Conservation (phyloP, 1,140 invertebrate species). For the Galendromus occidentalis region DNA sequence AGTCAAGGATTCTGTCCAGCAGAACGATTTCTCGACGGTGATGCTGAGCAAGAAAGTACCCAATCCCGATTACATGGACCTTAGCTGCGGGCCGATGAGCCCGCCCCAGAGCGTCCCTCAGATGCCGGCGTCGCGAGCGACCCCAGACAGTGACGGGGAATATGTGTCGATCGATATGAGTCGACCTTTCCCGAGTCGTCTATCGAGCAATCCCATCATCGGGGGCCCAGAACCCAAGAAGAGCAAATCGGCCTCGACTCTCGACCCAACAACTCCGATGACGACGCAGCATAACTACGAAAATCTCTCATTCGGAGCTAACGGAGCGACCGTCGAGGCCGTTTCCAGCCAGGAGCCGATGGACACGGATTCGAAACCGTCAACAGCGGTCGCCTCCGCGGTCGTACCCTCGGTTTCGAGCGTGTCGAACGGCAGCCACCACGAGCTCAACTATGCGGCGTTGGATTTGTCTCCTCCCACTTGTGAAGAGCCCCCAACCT, state of each 20-base stretch:
- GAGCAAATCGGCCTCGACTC: background rate
- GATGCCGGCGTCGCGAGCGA: background rate
- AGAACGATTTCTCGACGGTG: too few relatives aligned
- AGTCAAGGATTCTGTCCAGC: background rate
- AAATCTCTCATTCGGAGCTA: background rate
- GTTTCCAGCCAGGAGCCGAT: slow-evolving; percentile 9
- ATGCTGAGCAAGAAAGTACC: background rate
- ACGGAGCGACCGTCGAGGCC: background rate
- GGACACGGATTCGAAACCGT: background rate
- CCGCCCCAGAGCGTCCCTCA: background rate
- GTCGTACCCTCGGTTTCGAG: background rate
- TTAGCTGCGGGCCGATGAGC: background rate
- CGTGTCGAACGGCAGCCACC: background rate
- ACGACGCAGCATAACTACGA: slow-evolving; percentile 8
- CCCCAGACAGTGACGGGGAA: background rate
- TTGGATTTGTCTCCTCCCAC: background rate
- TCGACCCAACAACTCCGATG: background rate
- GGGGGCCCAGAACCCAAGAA: background rate
- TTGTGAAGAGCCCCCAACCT: background rate
- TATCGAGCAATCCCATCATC: background rate
- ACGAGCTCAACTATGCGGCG: background rate
- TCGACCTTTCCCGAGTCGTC: background rate
- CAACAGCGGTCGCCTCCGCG: background rate
- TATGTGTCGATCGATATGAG: background rate
- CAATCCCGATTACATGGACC: background rate